These are phyloP conservation scores for Mastomys natalensis DNA, from an alignment of 2,113 vertebrate species.

Conservation along the genomic window DNA sequence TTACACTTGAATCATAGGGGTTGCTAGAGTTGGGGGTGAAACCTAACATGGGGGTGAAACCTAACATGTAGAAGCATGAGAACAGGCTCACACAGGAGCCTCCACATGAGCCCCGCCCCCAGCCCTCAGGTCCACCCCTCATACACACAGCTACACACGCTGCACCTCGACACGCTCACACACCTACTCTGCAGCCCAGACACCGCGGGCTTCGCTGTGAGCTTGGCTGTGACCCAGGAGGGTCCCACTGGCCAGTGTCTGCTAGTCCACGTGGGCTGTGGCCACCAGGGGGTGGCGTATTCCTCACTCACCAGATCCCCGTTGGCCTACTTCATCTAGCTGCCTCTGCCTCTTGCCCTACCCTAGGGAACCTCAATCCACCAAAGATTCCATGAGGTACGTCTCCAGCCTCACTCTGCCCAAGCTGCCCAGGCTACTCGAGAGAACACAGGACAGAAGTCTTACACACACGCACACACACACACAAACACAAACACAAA, in stretches of 20 bases:
- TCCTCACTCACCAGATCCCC: background rate
- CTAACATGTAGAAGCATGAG: background rate
- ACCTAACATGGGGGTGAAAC: background rate
- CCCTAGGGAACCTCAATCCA: no score
- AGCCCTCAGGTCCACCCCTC: background rate
- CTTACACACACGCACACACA: no score
- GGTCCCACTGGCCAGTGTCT: background rate
- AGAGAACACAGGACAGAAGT: background rate
- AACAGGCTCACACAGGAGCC: background rate
- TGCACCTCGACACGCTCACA: accelerated
- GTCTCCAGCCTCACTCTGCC: background rate
- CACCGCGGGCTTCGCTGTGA: accelerated
- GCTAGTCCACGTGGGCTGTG: background rate
- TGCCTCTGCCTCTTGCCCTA: background rate
- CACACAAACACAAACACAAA: no score
- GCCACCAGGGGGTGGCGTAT: slow-evolving; percentile 40
- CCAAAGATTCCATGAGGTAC: accelerated
- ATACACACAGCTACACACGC: background rate
- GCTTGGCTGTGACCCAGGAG: background rate
- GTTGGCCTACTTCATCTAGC: background rate
- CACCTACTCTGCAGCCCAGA: no score
- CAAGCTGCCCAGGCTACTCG: no score
- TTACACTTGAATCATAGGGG: background rate
- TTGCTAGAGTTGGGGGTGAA: background rate
- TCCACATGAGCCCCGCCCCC: background rate